phyloP scores from a whole-genome alignment of 2,888 invertebrate genomes.

The Pegoplata infirma region DNA sequence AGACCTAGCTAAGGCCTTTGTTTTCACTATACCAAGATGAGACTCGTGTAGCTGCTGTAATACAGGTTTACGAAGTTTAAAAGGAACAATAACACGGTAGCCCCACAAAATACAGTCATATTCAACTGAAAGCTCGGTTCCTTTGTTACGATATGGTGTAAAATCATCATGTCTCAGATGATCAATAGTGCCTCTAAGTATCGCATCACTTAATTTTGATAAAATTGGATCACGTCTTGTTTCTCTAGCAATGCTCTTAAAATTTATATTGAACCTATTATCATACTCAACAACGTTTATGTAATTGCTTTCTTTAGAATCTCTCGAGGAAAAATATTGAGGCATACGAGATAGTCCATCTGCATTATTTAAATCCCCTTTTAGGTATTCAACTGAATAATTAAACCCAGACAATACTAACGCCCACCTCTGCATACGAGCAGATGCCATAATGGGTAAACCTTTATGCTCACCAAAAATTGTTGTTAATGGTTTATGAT shows the following conservation, averaged over 20 bases:
- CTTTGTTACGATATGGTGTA: slow-evolving; percentile 35
- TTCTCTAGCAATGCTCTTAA: slow-evolving; percentile 1
- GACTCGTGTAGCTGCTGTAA: slow-evolving; percentile 41
- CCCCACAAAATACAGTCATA: too few species aligned
- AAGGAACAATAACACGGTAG: slow-evolving; percentile 30
- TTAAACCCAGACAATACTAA: slow-evolving; percentile 52
- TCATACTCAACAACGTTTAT: slow-evolving; percentile 45
- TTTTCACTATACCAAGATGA: slow-evolving; percentile 29
- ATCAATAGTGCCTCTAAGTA: slow-evolving; percentile 34
- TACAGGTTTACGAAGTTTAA: slow-evolving; percentile 19
- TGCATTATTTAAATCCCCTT: slow-evolving; percentile 48
- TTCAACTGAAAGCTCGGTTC: slow-evolving; percentile 37
- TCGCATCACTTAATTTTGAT: slow-evolving; percentile 40
- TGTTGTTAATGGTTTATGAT: too few species aligned
- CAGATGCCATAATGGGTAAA: slow-evolving; percentile 48
- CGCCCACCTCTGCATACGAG: slow-evolving; percentile 31
- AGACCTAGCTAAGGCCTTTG: too few species aligned
- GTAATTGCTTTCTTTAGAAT: slow-evolving; percentile 27
- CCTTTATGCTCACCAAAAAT: slow-evolving; percentile 57
- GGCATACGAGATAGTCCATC: slow-evolving; percentile 9
- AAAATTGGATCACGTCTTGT: slow-evolving; percentile 33
- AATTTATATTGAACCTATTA: slow-evolving; percentile 16
- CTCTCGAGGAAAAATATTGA: slow-evolving; percentile 19
- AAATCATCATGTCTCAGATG: slow-evolving; percentile 19
- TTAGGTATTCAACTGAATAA: slow-evolving; percentile 45